phyloP scores from a whole-genome alignment of 2,113 vertebrate species.

The Salvelinus namaycush region DNA sequence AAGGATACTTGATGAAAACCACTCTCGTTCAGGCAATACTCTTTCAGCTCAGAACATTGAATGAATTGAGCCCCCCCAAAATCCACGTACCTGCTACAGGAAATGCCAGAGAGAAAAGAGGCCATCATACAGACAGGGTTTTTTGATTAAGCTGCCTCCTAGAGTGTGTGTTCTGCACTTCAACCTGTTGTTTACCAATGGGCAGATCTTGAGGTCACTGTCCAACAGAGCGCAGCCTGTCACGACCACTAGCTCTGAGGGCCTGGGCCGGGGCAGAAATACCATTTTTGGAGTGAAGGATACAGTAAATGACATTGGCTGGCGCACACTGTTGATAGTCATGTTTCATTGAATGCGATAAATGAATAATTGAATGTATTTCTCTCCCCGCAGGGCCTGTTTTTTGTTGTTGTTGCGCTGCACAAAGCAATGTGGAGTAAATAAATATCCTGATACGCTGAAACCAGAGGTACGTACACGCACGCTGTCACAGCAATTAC shows the following conservation, averaged over 20 bases:
- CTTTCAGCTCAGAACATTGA: neutral
- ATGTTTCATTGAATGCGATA: conserved; percentile 57
- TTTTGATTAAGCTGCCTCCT: conserved; percentile 3
- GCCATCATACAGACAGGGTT: neutral
- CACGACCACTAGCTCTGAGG: neutral
- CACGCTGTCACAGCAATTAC: conserved; percentile 1
- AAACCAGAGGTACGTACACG: conserved; percentile 62
- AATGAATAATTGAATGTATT: conserved; percentile 58
- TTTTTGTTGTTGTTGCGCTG: conserved; percentile 23
- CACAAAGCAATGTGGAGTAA: conserved; percentile 69
- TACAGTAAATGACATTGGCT: conserved; percentile 18
- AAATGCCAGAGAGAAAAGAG: conserved; percentile 1
- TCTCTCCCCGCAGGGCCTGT: conserved; percentile 63
- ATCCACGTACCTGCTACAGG: conserved; percentile 11
- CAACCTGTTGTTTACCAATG: conserved; percentile 26
- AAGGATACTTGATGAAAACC: neutral
- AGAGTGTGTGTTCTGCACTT: neutral
- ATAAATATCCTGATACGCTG: conserved; percentile 63
- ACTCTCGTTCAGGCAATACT: conserved; percentile 1
- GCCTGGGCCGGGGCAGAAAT: neutral
- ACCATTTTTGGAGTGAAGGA: conserved; percentile 28
- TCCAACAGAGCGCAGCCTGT: neutral
- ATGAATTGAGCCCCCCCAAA: neutral
- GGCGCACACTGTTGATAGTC: conserved; percentile 29
- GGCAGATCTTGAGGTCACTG: neutral